A percentile compares a stretch with the other conserved stretches of the same genome.
phyloP scores from a whole-genome alignment of 2,113 vertebrate species.

The Rhegmatorhina hoffmannsi region DNA sequence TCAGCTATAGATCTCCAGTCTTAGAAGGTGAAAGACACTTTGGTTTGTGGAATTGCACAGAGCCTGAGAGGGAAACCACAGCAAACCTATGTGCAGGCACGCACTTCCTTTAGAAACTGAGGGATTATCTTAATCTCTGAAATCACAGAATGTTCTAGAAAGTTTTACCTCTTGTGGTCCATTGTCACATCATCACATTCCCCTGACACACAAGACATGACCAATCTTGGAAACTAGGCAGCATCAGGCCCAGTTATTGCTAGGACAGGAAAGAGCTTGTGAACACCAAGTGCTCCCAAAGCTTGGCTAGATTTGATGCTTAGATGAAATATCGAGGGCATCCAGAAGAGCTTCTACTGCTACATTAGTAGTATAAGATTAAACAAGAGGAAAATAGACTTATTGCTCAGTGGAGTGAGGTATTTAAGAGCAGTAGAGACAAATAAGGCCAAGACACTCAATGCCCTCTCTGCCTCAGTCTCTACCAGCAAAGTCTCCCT shows the following conservation, averaged over 20 bases:
- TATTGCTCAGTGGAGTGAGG: not conserved
- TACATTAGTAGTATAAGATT: not conserved
- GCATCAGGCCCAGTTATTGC: not conserved
- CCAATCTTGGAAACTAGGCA: not conserved
- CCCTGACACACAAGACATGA: not conserved
- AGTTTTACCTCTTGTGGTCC: not conserved
- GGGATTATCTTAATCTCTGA: not conserved
- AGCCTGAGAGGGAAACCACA: not conserved
- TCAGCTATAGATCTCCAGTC: not conserved
- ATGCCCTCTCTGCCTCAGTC: not conserved
- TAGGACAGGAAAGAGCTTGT: not conserved
- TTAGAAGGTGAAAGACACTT: not conserved
- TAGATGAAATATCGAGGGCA: not conserved
- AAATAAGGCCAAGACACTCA: not conserved
- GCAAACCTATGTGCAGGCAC: not conserved
- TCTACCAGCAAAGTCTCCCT: not conserved
- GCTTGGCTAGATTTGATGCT: not conserved
- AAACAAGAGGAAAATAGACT: not conserved
- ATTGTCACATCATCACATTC: not conserved
- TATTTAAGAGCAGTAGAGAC: not conserved
- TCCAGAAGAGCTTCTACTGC: not conserved
- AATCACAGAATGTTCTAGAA: not conserved
- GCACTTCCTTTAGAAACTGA: not conserved
- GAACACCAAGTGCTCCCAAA: not conserved
- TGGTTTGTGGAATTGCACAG: not conserved